Conservation (phyloP, 2,888 invertebrate genomes). For the Lepidochitona cinerea region DNA sequence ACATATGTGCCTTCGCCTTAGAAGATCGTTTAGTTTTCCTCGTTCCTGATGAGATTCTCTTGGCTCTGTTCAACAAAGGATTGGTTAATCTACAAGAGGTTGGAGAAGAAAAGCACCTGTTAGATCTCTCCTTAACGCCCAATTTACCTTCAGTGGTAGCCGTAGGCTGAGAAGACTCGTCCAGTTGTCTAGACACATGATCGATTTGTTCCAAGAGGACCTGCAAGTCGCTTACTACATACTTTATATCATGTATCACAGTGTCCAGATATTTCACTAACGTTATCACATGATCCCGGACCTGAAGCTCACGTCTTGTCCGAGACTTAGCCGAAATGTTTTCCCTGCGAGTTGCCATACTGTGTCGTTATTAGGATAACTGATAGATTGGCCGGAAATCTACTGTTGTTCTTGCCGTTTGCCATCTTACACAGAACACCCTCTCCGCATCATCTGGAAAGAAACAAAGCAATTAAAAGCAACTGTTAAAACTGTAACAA, state of each 20-base stretch:
- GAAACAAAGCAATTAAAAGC: too few species aligned
- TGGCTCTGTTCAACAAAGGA: background rate
- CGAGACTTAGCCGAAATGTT: background rate
- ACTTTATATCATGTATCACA: background rate
- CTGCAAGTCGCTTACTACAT: background rate
- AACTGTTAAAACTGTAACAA: too few species aligned
- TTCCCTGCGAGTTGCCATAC: background rate
- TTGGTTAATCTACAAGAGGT: background rate
- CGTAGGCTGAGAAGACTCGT: background rate
- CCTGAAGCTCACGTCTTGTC: background rate
- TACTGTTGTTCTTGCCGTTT: too few species aligned
- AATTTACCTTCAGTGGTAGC: too few species aligned
- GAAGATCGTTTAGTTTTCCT: background rate
- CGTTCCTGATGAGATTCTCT: background rate
- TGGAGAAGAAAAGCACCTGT: background rate
- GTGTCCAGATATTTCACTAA: background rate
- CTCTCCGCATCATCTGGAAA: too few species aligned
- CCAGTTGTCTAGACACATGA: background rate
- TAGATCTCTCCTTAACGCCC: too few species aligned
- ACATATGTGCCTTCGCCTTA: background rate
- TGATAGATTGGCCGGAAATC: too few species aligned
- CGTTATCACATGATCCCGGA: background rate
- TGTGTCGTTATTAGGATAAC: too few species aligned
- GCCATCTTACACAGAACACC: too few species aligned
- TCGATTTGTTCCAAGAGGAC: slow-evolving; percentile 1